A percentile compares a stretch with the other conserved stretches of the same genome.
Evolutionary conservation across 2,888 invertebrate genomes (phyloP).

Genomic region (Drosophila histrio): DNA sequence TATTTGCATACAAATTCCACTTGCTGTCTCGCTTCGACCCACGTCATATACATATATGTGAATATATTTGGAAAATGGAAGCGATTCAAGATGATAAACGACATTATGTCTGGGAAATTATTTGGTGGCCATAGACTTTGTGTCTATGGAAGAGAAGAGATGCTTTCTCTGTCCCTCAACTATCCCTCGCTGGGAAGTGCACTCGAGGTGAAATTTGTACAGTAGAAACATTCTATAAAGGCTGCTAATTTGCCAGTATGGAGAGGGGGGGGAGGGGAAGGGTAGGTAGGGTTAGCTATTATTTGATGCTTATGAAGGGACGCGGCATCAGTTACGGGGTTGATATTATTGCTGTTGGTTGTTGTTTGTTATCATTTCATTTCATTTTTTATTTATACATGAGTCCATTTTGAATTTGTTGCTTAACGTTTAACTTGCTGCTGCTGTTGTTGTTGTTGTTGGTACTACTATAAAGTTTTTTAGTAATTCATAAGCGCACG

Average conservation of each 20-base stretch:
- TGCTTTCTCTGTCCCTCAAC: neutral
- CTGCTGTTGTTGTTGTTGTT: slow-evolving; percentile 23
- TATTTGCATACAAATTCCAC: slow-evolving; percentile 70
- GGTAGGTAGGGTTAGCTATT: slow-evolving; percentile 67
- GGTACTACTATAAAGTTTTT: slow-evolving; percentile 16
- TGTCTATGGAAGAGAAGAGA: slow-evolving; percentile 37
- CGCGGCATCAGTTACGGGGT: slow-evolving; percentile 23
- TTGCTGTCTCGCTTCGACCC: slow-evolving; percentile 47
- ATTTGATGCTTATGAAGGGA: slow-evolving; percentile 47
- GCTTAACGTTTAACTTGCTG: slow-evolving; percentile 9
- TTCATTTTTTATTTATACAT: slow-evolving; percentile 52
- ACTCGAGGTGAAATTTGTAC: slow-evolving; percentile 25
- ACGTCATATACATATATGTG: slow-evolving; percentile 8
- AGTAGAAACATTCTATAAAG: slow-evolving; percentile 10
- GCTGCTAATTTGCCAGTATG: slow-evolving; percentile 29
- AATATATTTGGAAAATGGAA: slow-evolving; percentile 20
- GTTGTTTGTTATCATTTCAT: slow-evolving; percentile 67
- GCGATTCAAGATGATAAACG: slow-evolving; percentile 58
- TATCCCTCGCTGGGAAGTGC: slow-evolving; percentile 15
- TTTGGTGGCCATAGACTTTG: slow-evolving; percentile 44
- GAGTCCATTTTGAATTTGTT: slow-evolving; percentile 67
- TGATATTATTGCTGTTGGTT: slow-evolving; percentile 34
- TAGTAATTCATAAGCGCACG: slow-evolving; percentile 61
- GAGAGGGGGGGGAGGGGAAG: neutral
- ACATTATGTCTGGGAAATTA: slow-evolving; percentile 37